phyloP scores from a whole-genome alignment of 2,113 vertebrate genomes.

The Burhinus oedicnemus region DNA sequence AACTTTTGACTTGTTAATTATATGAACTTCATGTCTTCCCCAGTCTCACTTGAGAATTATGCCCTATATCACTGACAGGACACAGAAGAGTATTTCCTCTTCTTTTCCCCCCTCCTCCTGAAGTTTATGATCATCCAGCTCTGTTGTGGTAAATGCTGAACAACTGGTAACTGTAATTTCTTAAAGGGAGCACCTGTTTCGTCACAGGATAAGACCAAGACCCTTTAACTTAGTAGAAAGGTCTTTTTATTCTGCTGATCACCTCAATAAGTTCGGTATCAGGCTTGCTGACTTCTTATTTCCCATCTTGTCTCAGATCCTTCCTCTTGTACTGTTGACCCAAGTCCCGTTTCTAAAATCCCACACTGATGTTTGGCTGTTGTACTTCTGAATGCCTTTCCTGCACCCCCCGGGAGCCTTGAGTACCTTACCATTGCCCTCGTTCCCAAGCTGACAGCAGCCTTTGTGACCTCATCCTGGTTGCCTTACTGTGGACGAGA shows the following conservation, averaged over 20 bases:
- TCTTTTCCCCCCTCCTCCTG: neutral
- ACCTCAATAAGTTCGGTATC: neutral
- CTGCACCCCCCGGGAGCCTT: neutral
- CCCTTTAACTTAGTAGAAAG: neutral
- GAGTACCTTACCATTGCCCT: neutral
- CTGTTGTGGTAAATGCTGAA: neutral
- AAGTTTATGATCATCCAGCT: neutral
- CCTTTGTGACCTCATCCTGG: rapidly evolving
- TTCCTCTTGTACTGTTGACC: neutral
- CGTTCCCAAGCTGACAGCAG: neutral
- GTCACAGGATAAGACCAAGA: neutral
- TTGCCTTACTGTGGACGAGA: neutral
- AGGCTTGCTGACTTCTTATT: neutral
- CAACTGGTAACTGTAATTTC: neutral
- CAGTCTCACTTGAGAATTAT: neutral
- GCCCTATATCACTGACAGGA: neutral
- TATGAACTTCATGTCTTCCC: neutral
- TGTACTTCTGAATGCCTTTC: neutral
- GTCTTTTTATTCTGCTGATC: neutral
- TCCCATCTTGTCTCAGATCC: neutral
- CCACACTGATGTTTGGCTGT: neutral
- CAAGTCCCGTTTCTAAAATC: neutral
- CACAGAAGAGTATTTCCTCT: neutral
- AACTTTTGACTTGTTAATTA: neutral
- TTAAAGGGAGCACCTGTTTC: neutral